phyloP scores from a whole-genome alignment of 2,888 invertebrate species.

The Parnassius orleans region DNA sequence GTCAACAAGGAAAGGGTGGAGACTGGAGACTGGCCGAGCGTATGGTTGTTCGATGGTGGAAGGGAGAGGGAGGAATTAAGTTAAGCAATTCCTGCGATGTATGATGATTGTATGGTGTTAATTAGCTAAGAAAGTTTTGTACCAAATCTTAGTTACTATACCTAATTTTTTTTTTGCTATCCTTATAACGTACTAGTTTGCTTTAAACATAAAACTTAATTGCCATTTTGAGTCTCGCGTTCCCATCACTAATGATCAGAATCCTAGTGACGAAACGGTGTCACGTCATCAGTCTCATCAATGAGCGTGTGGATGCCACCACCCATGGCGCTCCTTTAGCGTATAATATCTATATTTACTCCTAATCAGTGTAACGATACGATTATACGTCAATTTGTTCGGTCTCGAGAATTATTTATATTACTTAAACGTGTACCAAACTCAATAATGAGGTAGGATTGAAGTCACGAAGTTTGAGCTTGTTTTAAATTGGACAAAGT shows the following conservation, averaged over 20 bases:
- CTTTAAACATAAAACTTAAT: not conserved
- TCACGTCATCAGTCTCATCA: slow-evolving; percentile 30
- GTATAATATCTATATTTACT: slow-evolving; percentile 74
- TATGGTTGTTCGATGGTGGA: too few species aligned
- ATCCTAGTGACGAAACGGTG: slow-evolving; percentile 6
- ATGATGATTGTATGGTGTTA: too few species aligned
- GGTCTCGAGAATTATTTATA: slow-evolving; percentile 69
- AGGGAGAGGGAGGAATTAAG: too few species aligned
- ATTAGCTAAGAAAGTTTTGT: too few species aligned
- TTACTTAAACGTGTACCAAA: slow-evolving; percentile 73
- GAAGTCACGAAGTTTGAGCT: slow-evolving; percentile 56
- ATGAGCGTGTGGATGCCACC: slow-evolving; percentile 33
- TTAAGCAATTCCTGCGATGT: too few species aligned
- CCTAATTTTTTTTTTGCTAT: too few species aligned
- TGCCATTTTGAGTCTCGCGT: not conserved
- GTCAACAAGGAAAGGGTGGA: too few species aligned
- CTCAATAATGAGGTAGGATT: slow-evolving; percentile 72
- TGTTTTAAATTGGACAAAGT: slow-evolving; percentile 39
- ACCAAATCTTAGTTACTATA: too few species aligned
- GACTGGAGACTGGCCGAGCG: too few species aligned
- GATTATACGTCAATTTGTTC: slow-evolving; percentile 76
- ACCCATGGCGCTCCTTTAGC: slow-evolving; percentile 38
- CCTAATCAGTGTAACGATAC: slow-evolving; percentile 63
- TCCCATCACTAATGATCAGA: slow-evolving; percentile 10
- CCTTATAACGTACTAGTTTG: not conserved